Evolutionary conservation across 2,797 vertebrate genomes (phyloP), one percentile per base, ranked within the genome.

Genomic region (Eleutherodactylus coqui): DNA sequence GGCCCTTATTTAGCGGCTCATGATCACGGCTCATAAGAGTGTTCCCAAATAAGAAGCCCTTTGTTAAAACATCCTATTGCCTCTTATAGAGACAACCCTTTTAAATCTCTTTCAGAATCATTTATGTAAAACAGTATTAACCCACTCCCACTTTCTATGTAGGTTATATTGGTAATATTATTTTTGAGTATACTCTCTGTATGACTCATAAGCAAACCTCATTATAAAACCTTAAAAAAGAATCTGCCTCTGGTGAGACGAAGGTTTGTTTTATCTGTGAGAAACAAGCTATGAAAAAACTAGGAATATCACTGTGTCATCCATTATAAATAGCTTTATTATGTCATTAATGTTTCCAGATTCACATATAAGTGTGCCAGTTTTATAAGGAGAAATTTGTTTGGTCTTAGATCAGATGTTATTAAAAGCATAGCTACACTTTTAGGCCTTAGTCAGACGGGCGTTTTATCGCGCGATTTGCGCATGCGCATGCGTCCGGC

Each of bases 251-350:
- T 49, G 72, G 1, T 49, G 16, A 75, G 13, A 19, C n/a, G 10
- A 47, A 29, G 19, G 21, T 76, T 53, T 53, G 29, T 47, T 43
- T 47, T 47, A 51, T 32, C 5, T 76, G 2, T 76, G 29, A 49
- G 73, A 76, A 76, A 9, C 19, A 45, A 75, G 34, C 29, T 14
- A 47, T 49, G 45, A 17, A 76, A 29, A 34, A 49, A 75, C 5
- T 8, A 51, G 29, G 7, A 49, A 34, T 43, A 43, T n/a, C 11
- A 36, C 9, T 75, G 0, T 43, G 43, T 17, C 5, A 17, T 34
- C 21, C 10, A 29, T 75, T 75, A 49, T 51, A 76, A 34, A 51
- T 76, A 76, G 27, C 27, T 27, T 75, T 34, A 21, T 51, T 76
- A 51, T 34, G 45, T 32, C 29, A 51, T 49, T 76, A 76, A 76